Percentiles rank a stretch among this genome's conserved stretches.
These are phyloP conservation scores for Phrynocephalus guinanensis DNA, from an alignment of 2,797 vertebrate genomes.

Conservation along the genomic window DNA sequence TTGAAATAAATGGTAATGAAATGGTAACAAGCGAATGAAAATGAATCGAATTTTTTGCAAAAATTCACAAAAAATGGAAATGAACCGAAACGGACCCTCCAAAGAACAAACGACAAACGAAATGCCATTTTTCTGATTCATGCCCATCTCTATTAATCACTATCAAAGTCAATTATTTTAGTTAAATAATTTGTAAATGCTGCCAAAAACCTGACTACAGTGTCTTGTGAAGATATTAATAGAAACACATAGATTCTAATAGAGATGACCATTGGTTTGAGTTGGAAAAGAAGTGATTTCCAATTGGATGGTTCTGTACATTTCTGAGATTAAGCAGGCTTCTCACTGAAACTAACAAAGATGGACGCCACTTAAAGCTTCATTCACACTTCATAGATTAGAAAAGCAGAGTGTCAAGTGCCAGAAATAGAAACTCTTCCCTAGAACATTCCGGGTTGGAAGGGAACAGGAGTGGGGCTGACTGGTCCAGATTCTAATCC, in stretches of 20 bases:
- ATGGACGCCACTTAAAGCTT: neutral
- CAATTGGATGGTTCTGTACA: neutral
- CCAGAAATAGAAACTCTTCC: neutral
- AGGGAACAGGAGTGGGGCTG: neutral
- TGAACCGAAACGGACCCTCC: too few species aligned
- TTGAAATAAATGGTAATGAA: too few species aligned
- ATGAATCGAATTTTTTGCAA: too few species aligned
- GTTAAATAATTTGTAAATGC: neutral
- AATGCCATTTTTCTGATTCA: too few species aligned
- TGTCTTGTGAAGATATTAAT: neutral
- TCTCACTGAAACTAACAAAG: neutral
- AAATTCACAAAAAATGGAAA: too few species aligned
- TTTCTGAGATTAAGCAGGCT: neutral
- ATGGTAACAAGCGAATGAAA: too few species aligned
- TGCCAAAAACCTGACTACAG: neutral
- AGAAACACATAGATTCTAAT: neutral
- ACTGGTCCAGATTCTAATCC: neutral
- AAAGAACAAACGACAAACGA: too few species aligned
- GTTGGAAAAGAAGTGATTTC: neutral
- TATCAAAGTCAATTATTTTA: neutral
- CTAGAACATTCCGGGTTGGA: neutral
- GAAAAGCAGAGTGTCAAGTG: neutral
- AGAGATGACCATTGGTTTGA: neutral
- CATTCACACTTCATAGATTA: neutral
- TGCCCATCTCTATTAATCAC: neutral